phyloP scores from a whole-genome alignment of 2,113 vertebrate genomes.

The Fukomys damarensis region DNA sequence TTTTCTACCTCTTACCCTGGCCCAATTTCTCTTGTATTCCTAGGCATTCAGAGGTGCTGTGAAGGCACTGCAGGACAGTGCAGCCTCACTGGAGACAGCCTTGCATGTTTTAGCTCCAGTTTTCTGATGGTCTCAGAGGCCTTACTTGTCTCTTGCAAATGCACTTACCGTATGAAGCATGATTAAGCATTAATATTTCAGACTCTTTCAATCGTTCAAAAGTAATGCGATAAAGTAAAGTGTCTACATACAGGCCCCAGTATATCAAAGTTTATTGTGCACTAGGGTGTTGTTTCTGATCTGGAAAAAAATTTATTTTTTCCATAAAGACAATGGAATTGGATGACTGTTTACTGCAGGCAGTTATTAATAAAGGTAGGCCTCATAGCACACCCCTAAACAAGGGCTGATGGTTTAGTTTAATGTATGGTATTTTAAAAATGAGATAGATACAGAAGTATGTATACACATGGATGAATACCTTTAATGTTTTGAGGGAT shows the following conservation, averaged over 20 bases:
- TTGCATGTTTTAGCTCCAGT: too few species aligned
- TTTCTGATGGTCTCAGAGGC: too few species aligned
- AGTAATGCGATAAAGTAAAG: slow-evolving; percentile 20
- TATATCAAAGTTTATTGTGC: background rate
- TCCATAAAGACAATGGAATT: background rate
- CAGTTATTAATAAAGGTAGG: background rate
- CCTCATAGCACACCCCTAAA: background rate
- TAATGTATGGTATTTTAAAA: background rate
- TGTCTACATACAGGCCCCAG: background rate
- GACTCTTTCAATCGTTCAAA: background rate
- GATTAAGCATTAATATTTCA: too few species aligned
- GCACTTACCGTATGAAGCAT: too few species aligned
- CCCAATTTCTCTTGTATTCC: background rate
- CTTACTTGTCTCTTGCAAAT: too few species aligned
- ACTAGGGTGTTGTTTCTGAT: background rate
- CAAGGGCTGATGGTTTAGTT: slow-evolving; percentile 29
- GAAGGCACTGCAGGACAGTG: background rate
- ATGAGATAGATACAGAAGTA: background rate
- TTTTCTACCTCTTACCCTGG: background rate
- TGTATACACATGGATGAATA: background rate
- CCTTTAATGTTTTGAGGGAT: background rate
- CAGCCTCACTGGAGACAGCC: too few species aligned
- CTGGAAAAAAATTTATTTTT: slow-evolving; percentile 28
- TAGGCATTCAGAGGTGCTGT: background rate
- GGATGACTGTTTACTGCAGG: slow-evolving; percentile 10